Conservation (phyloP, 2,888 invertebrate genomes). For the Amblyjoppa proteus region DNA sequence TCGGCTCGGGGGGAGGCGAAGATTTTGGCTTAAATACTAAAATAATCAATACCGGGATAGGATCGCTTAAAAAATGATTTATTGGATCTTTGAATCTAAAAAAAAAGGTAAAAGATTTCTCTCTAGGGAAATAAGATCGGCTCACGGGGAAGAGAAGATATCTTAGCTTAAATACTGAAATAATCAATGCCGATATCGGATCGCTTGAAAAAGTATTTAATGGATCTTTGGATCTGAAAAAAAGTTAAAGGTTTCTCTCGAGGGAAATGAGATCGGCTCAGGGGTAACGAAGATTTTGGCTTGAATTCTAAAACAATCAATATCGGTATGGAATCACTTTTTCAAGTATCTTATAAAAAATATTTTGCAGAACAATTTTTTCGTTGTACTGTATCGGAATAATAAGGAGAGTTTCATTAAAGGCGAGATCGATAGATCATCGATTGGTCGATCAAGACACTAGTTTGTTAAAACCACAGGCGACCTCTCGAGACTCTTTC, state of each 20-base stretch:
- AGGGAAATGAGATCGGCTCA: no score
- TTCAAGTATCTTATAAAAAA: no score
- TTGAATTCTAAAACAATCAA: no score
- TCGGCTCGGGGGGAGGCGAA: no score
- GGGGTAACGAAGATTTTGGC: no score
- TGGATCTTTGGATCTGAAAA: not conserved
- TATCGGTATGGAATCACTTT: not conserved
- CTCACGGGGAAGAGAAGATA: no score
- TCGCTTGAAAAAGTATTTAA: slow-evolving; percentile 1
- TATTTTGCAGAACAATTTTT: no score
- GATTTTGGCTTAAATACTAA: no score
- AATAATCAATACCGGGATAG: not conserved
- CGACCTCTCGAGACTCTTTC: slow-evolving; percentile 50
- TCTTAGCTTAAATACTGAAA: not conserved
- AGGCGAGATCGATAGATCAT: not conserved
- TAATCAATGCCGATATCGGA: not conserved
- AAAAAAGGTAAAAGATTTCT: slow-evolving; percentile 7
- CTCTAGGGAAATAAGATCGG: slow-evolving; percentile 30
- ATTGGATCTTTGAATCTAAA: no score
- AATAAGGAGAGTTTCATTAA: not conserved
- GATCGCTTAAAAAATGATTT: slow-evolving; percentile 1
- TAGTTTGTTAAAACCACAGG: slow-evolving; percentile 44
- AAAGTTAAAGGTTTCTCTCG: not conserved
- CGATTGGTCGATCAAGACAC: not conserved
- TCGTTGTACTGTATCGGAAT: no score